Percentiles rank a stretch among this genome's conserved stretches.
These are phyloP conservation scores for Cryptoleucopteryx plumbea DNA, from an alignment of 2,113 vertebrate genomes.

Conservation along the genomic window DNA sequence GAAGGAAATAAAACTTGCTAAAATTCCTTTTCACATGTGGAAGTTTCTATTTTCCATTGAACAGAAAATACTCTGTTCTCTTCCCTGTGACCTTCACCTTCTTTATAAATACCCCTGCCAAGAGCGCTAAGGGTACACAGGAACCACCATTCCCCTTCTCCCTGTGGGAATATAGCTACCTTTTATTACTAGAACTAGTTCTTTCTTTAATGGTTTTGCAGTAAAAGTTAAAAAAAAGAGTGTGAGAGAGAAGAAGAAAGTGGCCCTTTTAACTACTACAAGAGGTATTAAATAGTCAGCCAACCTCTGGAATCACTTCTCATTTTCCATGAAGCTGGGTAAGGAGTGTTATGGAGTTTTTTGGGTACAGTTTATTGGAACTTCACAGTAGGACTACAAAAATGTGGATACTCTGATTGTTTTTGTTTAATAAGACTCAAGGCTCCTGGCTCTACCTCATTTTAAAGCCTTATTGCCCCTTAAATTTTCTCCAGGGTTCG, in stretches of 20 bases:
- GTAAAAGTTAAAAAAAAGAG: conserved; percentile 52
- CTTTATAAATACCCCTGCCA: conserved; percentile 56
- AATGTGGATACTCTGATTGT: conserved; percentile 34
- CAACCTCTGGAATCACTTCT: conserved; percentile 23
- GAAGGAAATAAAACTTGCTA: conserved; percentile 49
- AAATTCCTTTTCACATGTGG: conserved; percentile 44
- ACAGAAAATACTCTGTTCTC: conserved; percentile 70
- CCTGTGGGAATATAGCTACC: conserved; percentile 49
- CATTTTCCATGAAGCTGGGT: conserved; percentile 23
- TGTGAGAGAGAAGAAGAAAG: conserved; percentile 45
- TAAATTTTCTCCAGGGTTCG: not conserved
- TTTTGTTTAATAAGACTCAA: conserved; percentile 51
- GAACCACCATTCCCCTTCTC: conserved; percentile 31
- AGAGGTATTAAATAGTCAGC: conserved; percentile 50
- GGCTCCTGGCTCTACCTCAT: not conserved
- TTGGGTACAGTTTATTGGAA: conserved; percentile 28
- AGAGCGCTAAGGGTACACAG: conserved; percentile 32
- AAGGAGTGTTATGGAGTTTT: not conserved
- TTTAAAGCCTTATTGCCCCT: conserved; percentile 22
- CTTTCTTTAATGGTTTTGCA: conserved; percentile 70
- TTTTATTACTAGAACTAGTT: conserved; percentile 67
- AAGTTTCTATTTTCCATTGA: conserved; percentile 58
- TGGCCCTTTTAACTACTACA: conserved; percentile 60
- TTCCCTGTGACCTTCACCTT: conserved; percentile 39
- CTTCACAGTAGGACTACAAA: conserved; percentile 39